Evolutionary conservation across 1,140 invertebrate species (phyloP).

Genomic region (Brachystomella parvula): DNA sequence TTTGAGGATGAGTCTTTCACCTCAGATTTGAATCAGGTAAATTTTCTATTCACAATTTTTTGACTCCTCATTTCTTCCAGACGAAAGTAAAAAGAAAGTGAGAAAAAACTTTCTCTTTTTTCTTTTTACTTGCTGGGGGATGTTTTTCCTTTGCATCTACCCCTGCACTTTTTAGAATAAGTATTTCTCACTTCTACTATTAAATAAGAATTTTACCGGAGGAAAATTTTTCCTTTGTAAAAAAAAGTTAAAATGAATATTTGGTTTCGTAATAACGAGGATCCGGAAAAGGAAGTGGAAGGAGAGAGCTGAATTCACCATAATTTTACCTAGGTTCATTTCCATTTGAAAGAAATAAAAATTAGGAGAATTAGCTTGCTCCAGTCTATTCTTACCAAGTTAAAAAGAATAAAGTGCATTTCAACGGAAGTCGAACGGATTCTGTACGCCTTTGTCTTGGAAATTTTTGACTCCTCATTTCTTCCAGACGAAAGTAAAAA

Average conservation of each 20-base stretch:
- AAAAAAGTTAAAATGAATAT: too few relatives aligned
- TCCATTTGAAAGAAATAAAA: too few relatives aligned
- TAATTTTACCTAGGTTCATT: too few relatives aligned
- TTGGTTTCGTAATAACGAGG: too few relatives aligned
- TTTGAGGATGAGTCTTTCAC: conserved; percentile 36
- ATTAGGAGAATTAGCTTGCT: too few relatives aligned
- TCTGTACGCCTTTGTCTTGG: too few relatives aligned
- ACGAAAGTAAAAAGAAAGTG: not conserved
- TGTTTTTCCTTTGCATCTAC: not conserved
- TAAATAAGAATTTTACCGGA: not conserved
- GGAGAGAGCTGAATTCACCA: too few relatives aligned
- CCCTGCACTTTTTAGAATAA: not conserved
- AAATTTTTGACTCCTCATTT: not conserved
- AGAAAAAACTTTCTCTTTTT: not conserved
- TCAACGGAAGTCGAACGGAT: too few relatives aligned
- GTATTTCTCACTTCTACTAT: not conserved
- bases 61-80: not conserved
- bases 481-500: not conserved
- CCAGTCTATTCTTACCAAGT: too few relatives aligned
- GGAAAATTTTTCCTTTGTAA: conserved; percentile 8
- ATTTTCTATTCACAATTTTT: not conserved
- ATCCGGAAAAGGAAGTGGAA: too few relatives aligned
- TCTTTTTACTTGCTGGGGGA: not conserved
- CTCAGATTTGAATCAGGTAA: conserved; percentile 34
- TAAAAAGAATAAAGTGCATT: too few relatives aligned